Conservation (phyloP, 2,113 vertebrate genomes). For the Lagopus muta region DNA sequence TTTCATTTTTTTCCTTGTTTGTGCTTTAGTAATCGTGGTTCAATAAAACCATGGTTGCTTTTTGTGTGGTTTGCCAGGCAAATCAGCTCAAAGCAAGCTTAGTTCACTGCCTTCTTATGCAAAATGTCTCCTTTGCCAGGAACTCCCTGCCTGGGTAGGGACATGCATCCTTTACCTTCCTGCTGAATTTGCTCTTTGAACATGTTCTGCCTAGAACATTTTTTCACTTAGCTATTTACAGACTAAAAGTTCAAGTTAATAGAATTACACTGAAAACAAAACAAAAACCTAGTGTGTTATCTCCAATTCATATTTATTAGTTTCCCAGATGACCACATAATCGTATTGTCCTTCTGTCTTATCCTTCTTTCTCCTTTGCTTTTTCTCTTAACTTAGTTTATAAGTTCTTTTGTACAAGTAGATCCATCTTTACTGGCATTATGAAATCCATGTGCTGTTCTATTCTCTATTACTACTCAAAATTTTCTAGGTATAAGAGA, state of each 20-base stretch:
- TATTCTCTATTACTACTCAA: neutral
- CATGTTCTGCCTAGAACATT: neutral
- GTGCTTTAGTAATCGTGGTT: neutral
- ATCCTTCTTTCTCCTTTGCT: neutral
- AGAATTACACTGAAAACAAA: neutral
- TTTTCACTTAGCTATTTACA: neutral
- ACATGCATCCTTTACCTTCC: neutral
- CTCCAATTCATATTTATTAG: neutral
- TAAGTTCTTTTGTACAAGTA: neutral
- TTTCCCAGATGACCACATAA: neutral
- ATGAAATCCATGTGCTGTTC: neutral
- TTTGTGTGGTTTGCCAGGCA: neutral
- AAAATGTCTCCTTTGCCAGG: neutral
- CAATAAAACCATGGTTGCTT: neutral
- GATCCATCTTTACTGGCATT: neutral
- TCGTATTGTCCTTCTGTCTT: neutral
- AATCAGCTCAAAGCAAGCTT: neutral
- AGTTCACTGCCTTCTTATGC: neutral
- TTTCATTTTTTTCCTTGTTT: neutral
- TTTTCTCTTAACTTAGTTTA: neutral
- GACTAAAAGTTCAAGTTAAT: neutral
- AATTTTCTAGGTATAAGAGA: neutral
- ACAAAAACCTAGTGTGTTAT: neutral
- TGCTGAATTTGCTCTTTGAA: neutral
- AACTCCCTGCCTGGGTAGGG: neutral